Evolutionary conservation across 2,797 vertebrate genomes (phyloP).

Genomic region (Erpetoichthys calabaricus): DNA sequence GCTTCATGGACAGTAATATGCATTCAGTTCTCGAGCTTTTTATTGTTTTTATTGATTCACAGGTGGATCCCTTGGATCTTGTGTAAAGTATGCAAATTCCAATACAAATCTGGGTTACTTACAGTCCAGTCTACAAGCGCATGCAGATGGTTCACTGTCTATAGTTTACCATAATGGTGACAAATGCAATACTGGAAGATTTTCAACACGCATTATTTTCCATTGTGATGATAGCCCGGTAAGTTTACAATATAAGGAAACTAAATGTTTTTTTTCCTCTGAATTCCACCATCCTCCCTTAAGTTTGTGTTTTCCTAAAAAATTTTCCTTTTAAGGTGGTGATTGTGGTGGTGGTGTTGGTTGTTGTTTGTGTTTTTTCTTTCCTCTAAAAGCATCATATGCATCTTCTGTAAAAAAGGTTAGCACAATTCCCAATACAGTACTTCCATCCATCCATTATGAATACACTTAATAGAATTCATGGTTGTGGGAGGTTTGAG

Average conservation of each 20-base stretch:
- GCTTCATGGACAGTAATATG: slow-evolving; percentile 34
- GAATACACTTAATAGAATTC: too few species aligned
- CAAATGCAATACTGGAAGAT: slow-evolving; percentile 48
- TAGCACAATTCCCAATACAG: too few species aligned
- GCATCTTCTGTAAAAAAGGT: too few species aligned
- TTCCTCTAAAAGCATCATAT: too few species aligned
- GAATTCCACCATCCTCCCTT: not conserved
- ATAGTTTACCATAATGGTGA: slow-evolving; percentile 79
- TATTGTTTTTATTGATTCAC: slow-evolving; percentile 8
- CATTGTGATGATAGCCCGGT: slow-evolving; percentile 73
- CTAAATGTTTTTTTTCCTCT: not conserved
- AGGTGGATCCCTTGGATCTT: slow-evolving; percentile 76
- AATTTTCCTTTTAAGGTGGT: too few species aligned
- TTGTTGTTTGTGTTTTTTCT: too few species aligned
- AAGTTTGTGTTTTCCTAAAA: too few species aligned
- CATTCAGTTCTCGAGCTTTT: slow-evolving; percentile 61
- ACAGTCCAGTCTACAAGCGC: slow-evolving; percentile 69
- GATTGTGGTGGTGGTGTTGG: too few species aligned
- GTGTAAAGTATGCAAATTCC: slow-evolving; percentile 39
- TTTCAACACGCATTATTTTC: slow-evolving; percentile 76
- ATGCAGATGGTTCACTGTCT: slow-evolving; percentile 68
- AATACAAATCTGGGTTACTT: slow-evolving; percentile 68
- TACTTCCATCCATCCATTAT: too few species aligned
- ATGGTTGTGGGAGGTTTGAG: too few species aligned
- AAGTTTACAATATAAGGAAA: slow-evolving; percentile 22